Conservation (phyloP, 2,113 vertebrate species). For the Pogonocichla stellata region DNA sequence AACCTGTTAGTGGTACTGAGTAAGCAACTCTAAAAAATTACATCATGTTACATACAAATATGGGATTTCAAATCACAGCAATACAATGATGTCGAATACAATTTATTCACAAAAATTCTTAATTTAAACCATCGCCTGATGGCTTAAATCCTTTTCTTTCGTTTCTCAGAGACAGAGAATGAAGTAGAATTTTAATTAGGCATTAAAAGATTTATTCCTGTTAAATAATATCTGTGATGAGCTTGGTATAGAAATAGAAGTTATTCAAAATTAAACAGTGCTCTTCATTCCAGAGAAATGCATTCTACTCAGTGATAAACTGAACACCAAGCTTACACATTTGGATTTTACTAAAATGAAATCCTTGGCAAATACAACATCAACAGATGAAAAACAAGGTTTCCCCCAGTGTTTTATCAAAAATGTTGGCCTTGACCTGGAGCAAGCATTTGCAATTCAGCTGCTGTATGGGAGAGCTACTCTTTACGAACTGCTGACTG, state of each 20-base stretch:
- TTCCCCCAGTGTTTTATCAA: slow-evolving; percentile 8
- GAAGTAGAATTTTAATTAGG: neutral
- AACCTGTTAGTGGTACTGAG: neutral
- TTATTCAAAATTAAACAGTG: neutral
- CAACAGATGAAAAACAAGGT: neutral
- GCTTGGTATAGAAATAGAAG: neutral
- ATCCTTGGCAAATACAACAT: slow-evolving; percentile 24
- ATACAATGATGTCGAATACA: neutral
- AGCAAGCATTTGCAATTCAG: slow-evolving; percentile 27
- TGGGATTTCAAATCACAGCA: neutral
- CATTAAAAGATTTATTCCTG: neutral
- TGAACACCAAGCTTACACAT: neutral
- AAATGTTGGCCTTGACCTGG: slow-evolving; percentile 24
- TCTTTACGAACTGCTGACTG: slow-evolving; percentile 31
- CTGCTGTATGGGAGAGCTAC: neutral
- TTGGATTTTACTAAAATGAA: neutral
- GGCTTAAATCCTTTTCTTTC: neutral
- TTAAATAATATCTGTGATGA: neutral
- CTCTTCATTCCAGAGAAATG: neutral
- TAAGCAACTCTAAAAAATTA: neutral
- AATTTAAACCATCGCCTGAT: neutral
- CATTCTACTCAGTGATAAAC: neutral
- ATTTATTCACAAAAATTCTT: neutral
- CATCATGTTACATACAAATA: neutral
- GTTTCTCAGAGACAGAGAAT: neutral